Evolutionary conservation across 2,113 vertebrate genomes (phyloP).

Genomic region (Colius striatus): DNA sequence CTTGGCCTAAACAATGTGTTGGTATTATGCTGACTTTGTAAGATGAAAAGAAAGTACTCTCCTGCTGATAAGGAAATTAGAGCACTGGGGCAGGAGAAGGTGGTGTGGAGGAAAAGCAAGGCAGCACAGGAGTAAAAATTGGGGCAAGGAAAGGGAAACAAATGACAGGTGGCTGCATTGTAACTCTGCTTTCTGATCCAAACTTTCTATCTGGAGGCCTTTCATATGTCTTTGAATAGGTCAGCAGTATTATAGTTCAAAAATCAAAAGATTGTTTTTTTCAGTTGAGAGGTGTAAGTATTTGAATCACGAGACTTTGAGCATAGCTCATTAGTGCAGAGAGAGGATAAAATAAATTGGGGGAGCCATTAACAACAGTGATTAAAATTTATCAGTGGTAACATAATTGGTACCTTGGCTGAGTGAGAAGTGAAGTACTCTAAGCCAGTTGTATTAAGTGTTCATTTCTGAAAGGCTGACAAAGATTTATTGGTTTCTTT

Average conservation of each 20-base stretch:
- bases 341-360: constrained; percentile 40
- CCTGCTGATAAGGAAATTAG: constrained; percentile 17
- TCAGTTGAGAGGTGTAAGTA: neutral
- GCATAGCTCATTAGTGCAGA: constrained; percentile 38
- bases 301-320: constrained; percentile 42
- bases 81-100: neutral
- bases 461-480: constrained; percentile 61
- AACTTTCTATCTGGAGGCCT: neutral
- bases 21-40: neutral
- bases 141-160: neutral
- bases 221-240: neutral
- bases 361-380: constrained; percentile 52
- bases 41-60: neutral
- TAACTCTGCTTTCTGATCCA: neutral
- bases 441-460: constrained; percentile 48
- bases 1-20: constrained; percentile 5
- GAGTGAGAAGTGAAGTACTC: constrained; percentile 41
- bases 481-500: constrained; percentile 66
- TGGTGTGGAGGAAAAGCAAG: neutral
- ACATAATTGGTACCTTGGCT: constrained; percentile 44
- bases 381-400: constrained; percentile 57
- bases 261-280: neutral
- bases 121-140: neutral
- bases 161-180: neutral
- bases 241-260: neutral